Evolutionary conservation across 2,113 vertebrate species (phyloP).

Genomic region (Heterochromis multidens): DNA sequence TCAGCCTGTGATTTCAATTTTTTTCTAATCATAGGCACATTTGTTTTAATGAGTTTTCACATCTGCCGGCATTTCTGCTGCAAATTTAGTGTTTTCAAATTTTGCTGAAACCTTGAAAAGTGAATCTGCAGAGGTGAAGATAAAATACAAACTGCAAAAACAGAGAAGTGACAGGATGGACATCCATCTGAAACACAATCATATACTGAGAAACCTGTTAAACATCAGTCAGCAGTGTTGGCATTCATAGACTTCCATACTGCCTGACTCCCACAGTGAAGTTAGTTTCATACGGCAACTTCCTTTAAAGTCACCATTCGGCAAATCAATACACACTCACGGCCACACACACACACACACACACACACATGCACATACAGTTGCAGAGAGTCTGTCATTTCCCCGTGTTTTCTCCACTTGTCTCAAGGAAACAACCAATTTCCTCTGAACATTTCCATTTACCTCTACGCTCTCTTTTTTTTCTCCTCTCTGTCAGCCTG

Average conservation of each 20-base stretch:
- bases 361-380: constrained; percentile 1
- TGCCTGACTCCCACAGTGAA: not conserved
- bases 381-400: constrained; percentile 1
- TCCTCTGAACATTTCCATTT: constrained; percentile 49
- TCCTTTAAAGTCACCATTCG: not conserved
- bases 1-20: not conserved
- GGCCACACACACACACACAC: not conserved
- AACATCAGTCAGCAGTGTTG: not conserved
- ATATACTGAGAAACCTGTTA: not conserved
- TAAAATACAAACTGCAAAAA: not conserved
- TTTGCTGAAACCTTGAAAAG: not conserved
- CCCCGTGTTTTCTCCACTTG: constrained; percentile 35
- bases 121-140: not conserved
- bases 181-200: not conserved
- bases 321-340: not conserved
- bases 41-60: no score
- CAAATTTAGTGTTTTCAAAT: not conserved
- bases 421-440: constrained; percentile 48
- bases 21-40: no score
- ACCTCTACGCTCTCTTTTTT: not conserved
- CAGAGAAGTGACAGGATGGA: not conserved
- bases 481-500: not conserved
- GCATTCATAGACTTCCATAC: not conserved
- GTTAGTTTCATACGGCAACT: not conserved
- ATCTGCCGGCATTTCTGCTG: not conserved